Conservation (phyloP, 1,140 invertebrate genomes). For the Drosophila micromelanica region DNA sequence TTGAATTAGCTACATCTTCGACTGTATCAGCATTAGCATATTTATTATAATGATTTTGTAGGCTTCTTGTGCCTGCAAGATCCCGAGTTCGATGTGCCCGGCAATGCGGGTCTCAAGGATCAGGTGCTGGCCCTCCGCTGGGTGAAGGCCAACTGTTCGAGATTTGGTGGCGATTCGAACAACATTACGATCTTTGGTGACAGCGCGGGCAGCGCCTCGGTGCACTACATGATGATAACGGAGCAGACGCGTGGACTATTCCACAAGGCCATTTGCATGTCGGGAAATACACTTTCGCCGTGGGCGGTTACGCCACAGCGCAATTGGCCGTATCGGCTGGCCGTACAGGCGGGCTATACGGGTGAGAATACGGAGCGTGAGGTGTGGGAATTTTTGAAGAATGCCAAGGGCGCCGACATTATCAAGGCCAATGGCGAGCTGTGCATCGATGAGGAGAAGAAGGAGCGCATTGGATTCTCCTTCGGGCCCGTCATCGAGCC, state of each 20-base stretch:
- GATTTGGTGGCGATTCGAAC: conserved; percentile 82
- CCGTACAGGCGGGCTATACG: conserved; percentile 72
- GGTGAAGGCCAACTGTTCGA: conserved; percentile 82
- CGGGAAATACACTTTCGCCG: conserved; percentile 85
- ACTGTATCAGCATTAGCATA: conserved; percentile 8
- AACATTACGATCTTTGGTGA: conserved; percentile 84
- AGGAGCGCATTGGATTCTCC: conserved; percentile 74
- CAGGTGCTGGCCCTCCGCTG: conserved; percentile 85
- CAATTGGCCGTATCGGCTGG: conserved; percentile 78
- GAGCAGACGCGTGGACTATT: conserved; percentile 85
- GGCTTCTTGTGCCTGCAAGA: conserved; percentile 87
- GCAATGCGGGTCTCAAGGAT: conserved; percentile 88
- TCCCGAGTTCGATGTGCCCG: conserved; percentile 84
- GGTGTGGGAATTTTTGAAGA: conserved; percentile 84
- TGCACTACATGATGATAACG: conserved; percentile 80
- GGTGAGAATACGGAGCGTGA: conserved; percentile 78
- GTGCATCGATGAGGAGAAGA: conserved; percentile 74
- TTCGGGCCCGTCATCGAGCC: conserved; percentile 84
- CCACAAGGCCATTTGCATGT: conserved; percentile 87
- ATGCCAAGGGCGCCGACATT: conserved; percentile 88
- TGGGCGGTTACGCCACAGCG: conserved; percentile 77
- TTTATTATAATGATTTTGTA: neutral
- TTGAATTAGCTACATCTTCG: conserved; percentile 32
- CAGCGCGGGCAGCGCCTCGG: conserved; percentile 83
- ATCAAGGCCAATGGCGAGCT: conserved; percentile 82